Base-by-base conservation (phyloP, 2,888 invertebrate species). In the Thecophora atra region DNA sequence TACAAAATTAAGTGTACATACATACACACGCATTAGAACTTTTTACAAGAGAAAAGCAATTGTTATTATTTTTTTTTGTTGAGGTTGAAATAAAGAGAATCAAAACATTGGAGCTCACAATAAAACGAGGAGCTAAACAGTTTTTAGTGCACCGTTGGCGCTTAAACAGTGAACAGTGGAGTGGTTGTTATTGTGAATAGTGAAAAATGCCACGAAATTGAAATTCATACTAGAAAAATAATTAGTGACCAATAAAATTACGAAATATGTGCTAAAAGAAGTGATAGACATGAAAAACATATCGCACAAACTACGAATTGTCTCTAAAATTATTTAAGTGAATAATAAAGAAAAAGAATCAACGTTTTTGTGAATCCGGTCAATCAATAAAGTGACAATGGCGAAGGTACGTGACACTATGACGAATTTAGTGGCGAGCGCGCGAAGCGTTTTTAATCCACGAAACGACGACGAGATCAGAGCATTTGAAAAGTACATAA, bases 371-470 rank as follows among this genome's bases (percentile, higher is more conserved):
- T 26, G 19, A 11, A 26, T 6, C 3, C 37, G 2, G 37, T 37
- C 37, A 37, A 37, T 37, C 37, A 64, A 64, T 64, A 21, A 37
- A 17, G 3, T 67, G 37, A 54, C 3, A 19, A 79, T 80, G 79
- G 78, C 77, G 2, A 37, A 37, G 37, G 37, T 37, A 8, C 74
- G 77, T 42, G 79, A 77, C 19, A 76, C 77, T 8, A 67, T 81
- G 47, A 78, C 72, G 63, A 77, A 64, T 75, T 73, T 80, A 6
- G 74, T 80, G 51, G 77, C 73, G 8, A 77, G 77, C 72, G 77
- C 80, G 2, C 80, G 77, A 72, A 78, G 78, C 70, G 76, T 77
- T 19, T 78, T 80, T 67, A 76, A 77, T 24, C 77, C 79, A 17
- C 72, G 69, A 64, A 77, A 73, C 56, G 77, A 78, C 30, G 56